Percentiles rank a stretch among this genome's conserved stretches.
Evolutionary conservation across 2,797 vertebrate genomes (phyloP).

Genomic region (Myotis daubentonii): DNA sequence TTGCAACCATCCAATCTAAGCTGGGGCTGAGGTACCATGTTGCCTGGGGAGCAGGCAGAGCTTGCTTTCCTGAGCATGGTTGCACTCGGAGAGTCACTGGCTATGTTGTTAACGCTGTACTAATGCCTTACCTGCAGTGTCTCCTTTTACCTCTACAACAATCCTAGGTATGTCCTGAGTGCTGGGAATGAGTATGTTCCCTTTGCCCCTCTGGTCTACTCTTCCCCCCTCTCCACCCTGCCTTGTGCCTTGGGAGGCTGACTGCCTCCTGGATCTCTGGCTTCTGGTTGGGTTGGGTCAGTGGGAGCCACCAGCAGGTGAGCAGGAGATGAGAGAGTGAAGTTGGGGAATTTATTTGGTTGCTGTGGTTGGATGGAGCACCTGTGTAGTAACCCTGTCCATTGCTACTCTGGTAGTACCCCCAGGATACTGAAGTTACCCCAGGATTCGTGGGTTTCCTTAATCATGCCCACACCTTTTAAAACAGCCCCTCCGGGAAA

Average conservation of each 20-base stretch:
- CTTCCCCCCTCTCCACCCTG: neutral
- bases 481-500: neutral
- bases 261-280: neutral
- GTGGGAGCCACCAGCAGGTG: neutral
- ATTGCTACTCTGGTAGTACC: neutral
- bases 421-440: neutral
- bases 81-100: neutral
- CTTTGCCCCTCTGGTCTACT: neutral
- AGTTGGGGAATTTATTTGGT: neutral
- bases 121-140: neutral
- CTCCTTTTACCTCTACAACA: neutral
- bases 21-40: neutral
- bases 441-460: neutral
- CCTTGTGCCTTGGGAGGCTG: neutral
- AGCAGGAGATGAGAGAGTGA: neutral
- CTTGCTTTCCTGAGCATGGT: neutral
- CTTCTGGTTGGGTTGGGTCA: neutral
- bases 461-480: neutral
- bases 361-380: neutral
- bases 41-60: neutral
- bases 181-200: neutral
- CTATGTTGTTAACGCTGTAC: neutral
- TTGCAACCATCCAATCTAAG: neutral
- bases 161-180: neutral
- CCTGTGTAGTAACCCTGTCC: neutral